These are phyloP conservation scores for Nephrotoma guestfalica DNA, from an alignment of 2,888 invertebrate species.

Conservation along the genomic window DNA sequence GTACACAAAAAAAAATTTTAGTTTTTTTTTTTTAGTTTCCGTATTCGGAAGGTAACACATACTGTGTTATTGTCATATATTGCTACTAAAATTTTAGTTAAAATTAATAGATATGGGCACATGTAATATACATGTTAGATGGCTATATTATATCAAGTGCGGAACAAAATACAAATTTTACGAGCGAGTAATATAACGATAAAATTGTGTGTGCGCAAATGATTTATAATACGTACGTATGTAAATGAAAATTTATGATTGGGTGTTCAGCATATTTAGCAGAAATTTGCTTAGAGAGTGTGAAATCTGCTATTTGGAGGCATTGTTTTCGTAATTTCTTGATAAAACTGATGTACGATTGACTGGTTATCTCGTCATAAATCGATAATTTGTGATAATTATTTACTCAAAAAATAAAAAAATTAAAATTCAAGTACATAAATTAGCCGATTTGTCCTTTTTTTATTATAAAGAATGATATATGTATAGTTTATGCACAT, in stretches of 20 bases:
- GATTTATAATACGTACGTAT: neutral
- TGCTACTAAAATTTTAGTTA: neutral
- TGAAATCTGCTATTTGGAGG: neutral
- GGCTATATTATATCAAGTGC: neutral
- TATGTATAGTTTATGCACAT: neutral
- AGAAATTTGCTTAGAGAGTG: neutral
- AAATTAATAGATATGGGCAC: neutral
- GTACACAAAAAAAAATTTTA: neutral
- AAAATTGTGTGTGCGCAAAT: neutral
- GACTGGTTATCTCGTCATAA: neutral
- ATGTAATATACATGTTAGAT: neutral
- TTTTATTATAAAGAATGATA: neutral
- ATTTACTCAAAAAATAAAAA: neutral
- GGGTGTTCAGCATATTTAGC: neutral
- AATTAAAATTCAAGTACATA: neutral
- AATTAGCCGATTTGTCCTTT: neutral
- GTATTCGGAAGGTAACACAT: slow-evolving; percentile 1
- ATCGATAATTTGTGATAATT: neutral
- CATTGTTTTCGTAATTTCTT: neutral
- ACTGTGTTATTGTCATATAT: slow-evolving; percentile 1
- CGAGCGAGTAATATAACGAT: neutral
- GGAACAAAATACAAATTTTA: neutral
- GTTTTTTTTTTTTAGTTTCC: neutral
- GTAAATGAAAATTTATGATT: neutral
- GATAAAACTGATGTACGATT: neutral